Conservation (phyloP, 2,888 invertebrate genomes). For the Nephrotoma appendiculata region DNA sequence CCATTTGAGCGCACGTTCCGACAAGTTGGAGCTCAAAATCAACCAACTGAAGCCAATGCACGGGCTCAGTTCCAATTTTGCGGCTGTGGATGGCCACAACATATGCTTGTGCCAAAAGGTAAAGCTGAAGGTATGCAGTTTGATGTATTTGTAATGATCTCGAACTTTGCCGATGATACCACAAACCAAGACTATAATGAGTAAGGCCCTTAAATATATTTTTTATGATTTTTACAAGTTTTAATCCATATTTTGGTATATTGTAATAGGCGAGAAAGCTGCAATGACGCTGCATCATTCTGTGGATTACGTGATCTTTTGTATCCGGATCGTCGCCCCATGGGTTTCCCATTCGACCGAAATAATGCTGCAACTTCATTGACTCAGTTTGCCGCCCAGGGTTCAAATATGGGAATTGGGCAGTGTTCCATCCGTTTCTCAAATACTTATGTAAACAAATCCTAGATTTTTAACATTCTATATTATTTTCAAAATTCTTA, state of each 20-base stretch:
- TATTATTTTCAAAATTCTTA: not conserved
- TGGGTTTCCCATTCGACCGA: constrained; percentile 60
- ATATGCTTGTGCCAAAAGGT: constrained; percentile 64
- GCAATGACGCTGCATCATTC: constrained; percentile 54
- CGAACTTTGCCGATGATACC: constrained; percentile 50
- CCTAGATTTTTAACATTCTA: not conserved
- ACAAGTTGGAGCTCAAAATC: constrained; percentile 42
- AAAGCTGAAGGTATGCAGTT: constrained; percentile 43
- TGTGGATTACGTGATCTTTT: constrained; percentile 55
- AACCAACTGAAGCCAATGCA: constrained; percentile 29
- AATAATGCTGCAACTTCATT: constrained; percentile 28
- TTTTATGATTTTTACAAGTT: not conserved
- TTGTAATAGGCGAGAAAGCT: constrained; percentile 19
- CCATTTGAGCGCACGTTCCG: constrained; percentile 72
- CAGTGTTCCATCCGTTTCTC: not conserved
- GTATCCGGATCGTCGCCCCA: constrained; percentile 58
- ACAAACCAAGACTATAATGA: constrained; percentile 20
- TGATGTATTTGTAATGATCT: constrained; percentile 64
- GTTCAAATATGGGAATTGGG: constrained; percentile 44
- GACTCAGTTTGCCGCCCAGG: constrained; percentile 46
- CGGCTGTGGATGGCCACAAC: constrained; percentile 80
- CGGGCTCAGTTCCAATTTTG: constrained; percentile 58
- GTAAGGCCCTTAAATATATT: constrained; percentile 15
- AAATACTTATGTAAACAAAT: constrained; percentile 5
- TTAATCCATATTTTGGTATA: constrained; percentile 10